Evolutionary conservation across 2,113 vertebrate species (phyloP), one percentile per base, ranked within the genome.

Genomic region (Hypocryptadius cinnamomeus): DNA sequence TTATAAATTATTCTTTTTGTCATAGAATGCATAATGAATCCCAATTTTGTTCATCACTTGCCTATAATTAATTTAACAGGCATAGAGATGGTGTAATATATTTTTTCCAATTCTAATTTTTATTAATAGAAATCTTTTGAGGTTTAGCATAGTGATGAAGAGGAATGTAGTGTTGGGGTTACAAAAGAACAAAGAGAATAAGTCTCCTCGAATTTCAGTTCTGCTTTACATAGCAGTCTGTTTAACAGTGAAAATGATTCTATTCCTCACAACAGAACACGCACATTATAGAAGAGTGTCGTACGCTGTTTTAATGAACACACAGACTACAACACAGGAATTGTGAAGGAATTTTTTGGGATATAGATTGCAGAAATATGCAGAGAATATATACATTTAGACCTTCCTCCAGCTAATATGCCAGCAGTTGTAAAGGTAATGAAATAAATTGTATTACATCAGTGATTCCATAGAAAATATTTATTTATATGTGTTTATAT

Each of bases 1-100:
- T 83, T 82, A 94, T 95, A 93, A 94, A 96, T 96, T 90, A 94
- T 96, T 95, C 83, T 84, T 93, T 95, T 96, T 94, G 82, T 81
- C 57, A 65, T 73, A 44, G 44, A 92, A 93, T 93, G 48, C 31
- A 60, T 90, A 95, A 96, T 95, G 85, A 91, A 91, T 87, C 64
- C 73, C 13, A 83, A 64, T 92, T 96, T 95, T 89, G 78, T 85
- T 96, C 89, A 85, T 89, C 33, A 82, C 71, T 96, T 91, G 13
- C 76, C 70, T 96, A 87, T 94, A 89, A 95, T 60, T 96, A 95
- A 96, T 94, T 95, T 83, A 94, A 60, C 35, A 89, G 47, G 9
- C 17, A 35, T 33, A 73, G 74, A 87, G 35, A 73, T 59, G 39
- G 63, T 84, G 40, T 44, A 87, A 92, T 91, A 50, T 70, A 91